Conservation (phyloP, 2,113 vertebrate genomes). For the Rostratula benghalensis region DNA sequence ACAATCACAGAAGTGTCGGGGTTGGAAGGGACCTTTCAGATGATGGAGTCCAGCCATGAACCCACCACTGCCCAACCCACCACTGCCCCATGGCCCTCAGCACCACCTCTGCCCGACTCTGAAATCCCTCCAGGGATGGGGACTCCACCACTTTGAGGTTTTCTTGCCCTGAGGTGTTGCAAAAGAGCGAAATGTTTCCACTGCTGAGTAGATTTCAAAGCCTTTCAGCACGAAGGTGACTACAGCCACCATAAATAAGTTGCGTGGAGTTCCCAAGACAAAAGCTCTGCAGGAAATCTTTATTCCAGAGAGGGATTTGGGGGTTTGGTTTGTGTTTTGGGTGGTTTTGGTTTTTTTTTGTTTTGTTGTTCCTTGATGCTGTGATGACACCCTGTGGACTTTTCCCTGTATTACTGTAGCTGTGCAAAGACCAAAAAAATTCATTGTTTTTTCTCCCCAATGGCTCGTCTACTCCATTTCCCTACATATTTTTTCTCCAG, state of each 20-base stretch:
- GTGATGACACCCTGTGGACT: slow-evolving; percentile 52
- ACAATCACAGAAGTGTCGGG: too few species aligned
- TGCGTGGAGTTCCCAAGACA: not conserved
- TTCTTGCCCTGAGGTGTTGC: not conserved
- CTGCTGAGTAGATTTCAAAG: not conserved
- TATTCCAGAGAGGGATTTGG: not conserved
- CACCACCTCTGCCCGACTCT: too few species aligned
- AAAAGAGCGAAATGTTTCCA: not conserved
- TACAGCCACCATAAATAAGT: not conserved
- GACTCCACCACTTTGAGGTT: not conserved
- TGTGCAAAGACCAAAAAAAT: not conserved
- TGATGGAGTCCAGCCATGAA: too few species aligned
- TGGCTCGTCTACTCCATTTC: not conserved
- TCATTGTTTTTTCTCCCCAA: not conserved
- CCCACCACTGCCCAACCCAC: too few species aligned
- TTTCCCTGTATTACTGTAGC: not conserved
- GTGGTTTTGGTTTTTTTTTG: not conserved
- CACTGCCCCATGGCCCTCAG: too few species aligned
- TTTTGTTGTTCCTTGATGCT: not conserved
- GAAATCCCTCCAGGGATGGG: too few species aligned
- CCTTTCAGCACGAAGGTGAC: not conserved
- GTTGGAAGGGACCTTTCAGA: too few species aligned
- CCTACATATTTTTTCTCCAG: not conserved
- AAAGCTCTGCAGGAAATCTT: not conserved
- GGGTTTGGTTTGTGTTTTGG: not conserved